A percentile compares a stretch with the other conserved stretches of the same genome.
Conservation (phyloP, 2,888 invertebrate genomes). For the Pteria penguin region DNA sequence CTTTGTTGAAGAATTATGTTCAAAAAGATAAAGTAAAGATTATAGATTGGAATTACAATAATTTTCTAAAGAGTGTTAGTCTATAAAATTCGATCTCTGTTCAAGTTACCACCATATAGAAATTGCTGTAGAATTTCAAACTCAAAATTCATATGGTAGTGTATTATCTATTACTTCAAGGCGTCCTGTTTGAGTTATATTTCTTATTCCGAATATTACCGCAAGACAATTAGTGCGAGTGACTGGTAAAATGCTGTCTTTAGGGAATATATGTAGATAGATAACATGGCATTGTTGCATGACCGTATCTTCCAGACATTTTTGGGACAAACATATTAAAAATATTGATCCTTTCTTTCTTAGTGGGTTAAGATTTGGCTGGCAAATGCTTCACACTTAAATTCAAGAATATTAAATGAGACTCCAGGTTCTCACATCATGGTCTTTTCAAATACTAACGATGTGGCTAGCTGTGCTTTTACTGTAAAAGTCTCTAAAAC, state of each 20-base stretch:
- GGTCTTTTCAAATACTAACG: conserved; percentile 23
- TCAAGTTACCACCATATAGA: conserved; percentile 38
- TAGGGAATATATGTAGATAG: conserved; percentile 10
- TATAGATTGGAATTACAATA: conserved; percentile 42
- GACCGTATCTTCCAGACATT: conserved; percentile 6
- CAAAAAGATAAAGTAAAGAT: conserved; percentile 41
- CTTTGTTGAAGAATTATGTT: conserved; percentile 32
- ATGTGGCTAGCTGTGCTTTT: not conserved
- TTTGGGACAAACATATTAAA: too few species aligned
- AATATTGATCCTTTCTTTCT: too few species aligned
- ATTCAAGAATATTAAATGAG: not conserved
- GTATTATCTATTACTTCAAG: conserved; percentile 5
- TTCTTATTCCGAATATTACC: conserved; percentile 2
- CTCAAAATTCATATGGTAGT: conserved; percentile 4
- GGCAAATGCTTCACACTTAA: too few species aligned
- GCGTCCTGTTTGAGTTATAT: not conserved
- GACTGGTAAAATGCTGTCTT: conserved; percentile 4
- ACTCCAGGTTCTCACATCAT: not conserved
- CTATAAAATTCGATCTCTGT: conserved; percentile 39
- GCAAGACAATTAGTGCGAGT: conserved; percentile 13
- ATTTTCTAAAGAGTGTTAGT: conserved; percentile 36
- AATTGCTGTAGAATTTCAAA: conserved; percentile 22
- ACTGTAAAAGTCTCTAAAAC: conserved; percentile 1
- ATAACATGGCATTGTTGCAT: too few species aligned
- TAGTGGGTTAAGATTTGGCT: too few species aligned